Conservation (phyloP, 2,888 invertebrate species). For the Oscheius myriophilus region DNA sequence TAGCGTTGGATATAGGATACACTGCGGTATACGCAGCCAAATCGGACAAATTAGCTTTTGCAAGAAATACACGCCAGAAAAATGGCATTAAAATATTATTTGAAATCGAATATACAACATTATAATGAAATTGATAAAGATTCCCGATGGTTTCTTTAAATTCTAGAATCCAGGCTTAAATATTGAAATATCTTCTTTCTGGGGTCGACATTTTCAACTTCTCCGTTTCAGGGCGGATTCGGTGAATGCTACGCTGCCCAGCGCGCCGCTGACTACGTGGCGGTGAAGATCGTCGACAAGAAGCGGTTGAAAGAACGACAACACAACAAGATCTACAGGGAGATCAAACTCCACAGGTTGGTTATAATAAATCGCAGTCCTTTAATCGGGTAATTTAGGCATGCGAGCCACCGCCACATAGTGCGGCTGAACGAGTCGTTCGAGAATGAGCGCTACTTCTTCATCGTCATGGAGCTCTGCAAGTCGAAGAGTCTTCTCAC, state of each 20-base stretch:
- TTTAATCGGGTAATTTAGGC: slow-evolving; percentile 5
- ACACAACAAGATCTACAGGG: slow-evolving; percentile 24
- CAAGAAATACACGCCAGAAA: too few relatives aligned
- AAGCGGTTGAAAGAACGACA: background rate
- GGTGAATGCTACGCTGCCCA: slow-evolving; percentile 26
- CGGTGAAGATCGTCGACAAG: slow-evolving; percentile 27
- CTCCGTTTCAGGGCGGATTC: slow-evolving; percentile 32
- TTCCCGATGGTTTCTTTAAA: too few relatives aligned
- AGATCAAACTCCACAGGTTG: slow-evolving; percentile 27
- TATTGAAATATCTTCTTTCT: background rate
- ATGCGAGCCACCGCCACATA: slow-evolving; percentile 21
- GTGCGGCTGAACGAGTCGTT: slow-evolving; percentile 21
- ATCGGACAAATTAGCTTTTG: too few relatives aligned
- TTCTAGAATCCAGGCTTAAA: too few relatives aligned
- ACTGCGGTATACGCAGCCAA: too few relatives aligned
- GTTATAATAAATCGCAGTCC: background rate
- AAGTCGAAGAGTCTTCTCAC: slow-evolving; percentile 18
- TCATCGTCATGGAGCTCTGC: slow-evolving; percentile 28
- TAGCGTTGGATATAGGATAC: too few relatives aligned
- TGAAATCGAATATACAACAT: too few relatives aligned
- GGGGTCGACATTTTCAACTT: slow-evolving; percentile 3
- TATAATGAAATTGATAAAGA: too few relatives aligned
- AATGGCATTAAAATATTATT: too few relatives aligned
- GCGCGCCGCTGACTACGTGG: background rate
- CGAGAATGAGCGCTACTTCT: slow-evolving; percentile 17